Conservation (phyloP, 2,113 vertebrate species). For the Neopipo cinnamomea region DNA sequence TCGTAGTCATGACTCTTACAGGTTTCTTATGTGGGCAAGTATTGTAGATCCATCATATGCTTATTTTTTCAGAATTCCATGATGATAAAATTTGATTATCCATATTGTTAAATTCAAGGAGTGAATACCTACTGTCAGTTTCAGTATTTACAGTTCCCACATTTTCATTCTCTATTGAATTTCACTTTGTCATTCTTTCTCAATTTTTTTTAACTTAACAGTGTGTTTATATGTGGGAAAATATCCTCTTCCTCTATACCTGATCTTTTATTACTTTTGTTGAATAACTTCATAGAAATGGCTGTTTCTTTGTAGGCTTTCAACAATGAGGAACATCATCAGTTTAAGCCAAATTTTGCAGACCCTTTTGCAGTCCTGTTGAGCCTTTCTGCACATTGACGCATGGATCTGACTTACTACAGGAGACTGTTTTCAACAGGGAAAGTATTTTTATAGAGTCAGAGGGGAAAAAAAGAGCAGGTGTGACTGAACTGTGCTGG, state of each 20-base stretch:
- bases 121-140: background rate
- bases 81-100: background rate
- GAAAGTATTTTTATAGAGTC: background rate
- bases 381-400: background rate
- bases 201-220: background rate
- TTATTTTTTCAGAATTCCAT: background rate
- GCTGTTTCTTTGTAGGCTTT: background rate
- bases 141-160: background rate
- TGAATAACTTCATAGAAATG: background rate
- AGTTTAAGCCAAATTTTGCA: background rate
- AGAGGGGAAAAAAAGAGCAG: background rate
- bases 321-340: background rate
- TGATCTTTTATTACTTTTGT: background rate
- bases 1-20: background rate
- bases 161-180: background rate
- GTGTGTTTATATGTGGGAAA: background rate
- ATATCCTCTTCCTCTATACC: accelerated
- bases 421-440: too few species aligned
- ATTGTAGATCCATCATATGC: accelerated
- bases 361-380: background rate
- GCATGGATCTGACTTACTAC: background rate
- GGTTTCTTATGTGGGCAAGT: background rate
- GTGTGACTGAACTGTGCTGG: background rate
- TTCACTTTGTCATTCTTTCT: background rate
- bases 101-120: background rate